These are phyloP conservation scores for Melanogrammus aeglefinus DNA, from an alignment of 2,797 vertebrate genomes.

Conservation along the genomic window DNA sequence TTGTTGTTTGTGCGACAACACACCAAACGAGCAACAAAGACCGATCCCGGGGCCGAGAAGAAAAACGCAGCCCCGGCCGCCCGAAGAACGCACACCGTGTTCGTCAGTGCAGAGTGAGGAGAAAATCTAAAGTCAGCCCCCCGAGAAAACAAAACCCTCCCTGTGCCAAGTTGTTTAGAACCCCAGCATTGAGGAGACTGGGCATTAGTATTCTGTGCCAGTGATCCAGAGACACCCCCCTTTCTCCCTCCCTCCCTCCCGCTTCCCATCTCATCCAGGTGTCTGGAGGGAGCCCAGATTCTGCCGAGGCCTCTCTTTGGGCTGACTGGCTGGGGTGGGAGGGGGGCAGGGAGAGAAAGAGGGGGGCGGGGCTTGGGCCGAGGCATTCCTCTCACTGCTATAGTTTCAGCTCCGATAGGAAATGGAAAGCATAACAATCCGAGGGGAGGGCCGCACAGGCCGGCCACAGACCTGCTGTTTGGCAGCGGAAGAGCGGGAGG, in stretches of 20 bases:
- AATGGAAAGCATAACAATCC: slow-evolving; percentile 56
- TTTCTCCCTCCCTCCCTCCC: slow-evolving; percentile 14
- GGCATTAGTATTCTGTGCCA: slow-evolving; percentile 61
- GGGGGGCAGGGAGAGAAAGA: neutral
- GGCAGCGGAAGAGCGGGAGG: neutral
- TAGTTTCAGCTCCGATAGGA: slow-evolving; percentile 46
- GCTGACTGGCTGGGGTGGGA: slow-evolving; percentile 28
- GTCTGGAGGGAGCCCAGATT: slow-evolving; percentile 46
- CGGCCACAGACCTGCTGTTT: neutral
- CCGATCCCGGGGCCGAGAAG: neutral
- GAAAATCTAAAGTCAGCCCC: slow-evolving; percentile 32
- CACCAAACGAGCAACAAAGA: slow-evolving; percentile 23
- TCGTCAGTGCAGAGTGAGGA: slow-evolving; percentile 43
- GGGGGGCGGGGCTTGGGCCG: slow-evolving; percentile 55
- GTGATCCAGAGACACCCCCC: slow-evolving; percentile 30
- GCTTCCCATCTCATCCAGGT: slow-evolving; percentile 52
- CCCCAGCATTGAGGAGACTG: slow-evolving; percentile 45
- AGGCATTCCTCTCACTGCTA: slow-evolving; percentile 54
- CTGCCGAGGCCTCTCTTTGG: slow-evolving; percentile 37
- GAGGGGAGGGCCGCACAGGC: slow-evolving; percentile 16
- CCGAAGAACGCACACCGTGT: neutral
- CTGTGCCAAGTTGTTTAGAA: slow-evolving; percentile 44
- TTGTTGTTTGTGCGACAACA: slow-evolving; percentile 26
- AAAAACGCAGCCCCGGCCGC: neutral
- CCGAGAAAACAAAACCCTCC: slow-evolving; percentile 14